Evolutionary conservation across 2,888 invertebrate genomes (phyloP).

Genomic region (Melikaiella ostensackeni): DNA sequence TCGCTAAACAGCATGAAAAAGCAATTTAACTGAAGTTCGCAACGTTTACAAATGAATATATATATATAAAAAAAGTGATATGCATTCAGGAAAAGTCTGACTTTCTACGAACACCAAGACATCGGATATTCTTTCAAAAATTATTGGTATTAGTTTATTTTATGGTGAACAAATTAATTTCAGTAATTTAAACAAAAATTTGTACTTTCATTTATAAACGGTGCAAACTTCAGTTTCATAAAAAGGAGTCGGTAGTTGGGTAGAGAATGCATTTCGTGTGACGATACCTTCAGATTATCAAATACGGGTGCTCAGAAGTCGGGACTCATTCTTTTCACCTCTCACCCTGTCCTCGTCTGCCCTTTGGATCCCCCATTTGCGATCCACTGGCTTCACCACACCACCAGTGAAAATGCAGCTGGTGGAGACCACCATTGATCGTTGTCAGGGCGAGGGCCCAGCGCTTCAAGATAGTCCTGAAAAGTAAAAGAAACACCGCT

Average conservation of each 20-base stretch:
- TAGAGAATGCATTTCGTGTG: not conserved
- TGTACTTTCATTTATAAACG: too few relatives aligned
- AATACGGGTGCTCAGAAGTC: not conserved
- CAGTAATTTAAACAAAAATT: too few relatives aligned
- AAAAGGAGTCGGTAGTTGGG: not conserved
- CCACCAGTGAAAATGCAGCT: constrained; percentile 24
- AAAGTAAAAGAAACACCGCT: constrained; percentile 23
- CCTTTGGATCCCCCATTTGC: not conserved
- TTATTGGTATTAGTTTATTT: too few relatives aligned
- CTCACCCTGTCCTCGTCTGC: not conserved
- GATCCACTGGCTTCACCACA: constrained; percentile 32
- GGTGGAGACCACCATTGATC: constrained; percentile 42
- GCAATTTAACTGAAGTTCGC: not conserved
- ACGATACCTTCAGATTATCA: not conserved
- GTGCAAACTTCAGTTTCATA: too few relatives aligned
- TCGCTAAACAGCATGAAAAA: constrained; percentile 27
- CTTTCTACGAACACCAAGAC: too few relatives aligned
- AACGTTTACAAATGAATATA: too few relatives aligned
- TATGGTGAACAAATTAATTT: too few relatives aligned
- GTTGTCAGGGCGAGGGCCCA: constrained; percentile 43
- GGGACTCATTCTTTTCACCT: constrained; percentile 9
- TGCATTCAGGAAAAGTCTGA: too few relatives aligned
- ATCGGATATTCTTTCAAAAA: too few relatives aligned
- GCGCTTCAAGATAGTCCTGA: constrained; percentile 25
- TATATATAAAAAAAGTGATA: too few relatives aligned